A percentile compares a stretch with the other conserved stretches of the same genome.
Evolutionary conservation across 1,140 invertebrate genomes (phyloP).

Genomic region (Aphaenogaster floridana): DNA sequence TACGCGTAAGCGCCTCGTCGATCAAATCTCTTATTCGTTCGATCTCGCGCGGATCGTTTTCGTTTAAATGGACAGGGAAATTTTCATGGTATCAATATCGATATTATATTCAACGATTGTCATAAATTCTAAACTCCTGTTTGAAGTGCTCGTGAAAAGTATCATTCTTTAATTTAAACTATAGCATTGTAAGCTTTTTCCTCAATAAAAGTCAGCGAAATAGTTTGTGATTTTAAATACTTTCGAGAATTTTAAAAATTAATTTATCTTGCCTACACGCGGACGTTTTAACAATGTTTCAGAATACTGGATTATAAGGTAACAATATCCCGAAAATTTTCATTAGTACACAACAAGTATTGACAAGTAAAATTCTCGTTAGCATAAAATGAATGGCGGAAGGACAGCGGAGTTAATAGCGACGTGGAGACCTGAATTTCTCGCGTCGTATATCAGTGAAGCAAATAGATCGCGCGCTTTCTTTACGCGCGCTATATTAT

Average conservation of each 20-base stretch:
- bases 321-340: conserved; percentile 16
- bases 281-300: background rate
- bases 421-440: background rate
- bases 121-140: conserved; percentile 12
- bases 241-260: background rate
- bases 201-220: background rate
- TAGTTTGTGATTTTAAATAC: background rate
- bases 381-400: background rate
- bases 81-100: background rate
- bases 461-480: conserved; percentile 7
- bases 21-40: conserved; percentile 50
- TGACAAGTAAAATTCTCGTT: conserved; percentile 16
- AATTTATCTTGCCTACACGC: background rate
- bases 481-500: conserved; percentile 9
- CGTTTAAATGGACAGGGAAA: conserved; percentile 34
- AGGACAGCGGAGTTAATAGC: conserved; percentile 7
- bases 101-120: conserved; percentile 24
- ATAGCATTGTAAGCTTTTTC: background rate
- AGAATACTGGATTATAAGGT: background rate
- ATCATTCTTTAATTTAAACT: background rate
- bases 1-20: conserved; percentile 44
- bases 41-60: conserved; percentile 17
- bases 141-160: background rate
- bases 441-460: background rate
- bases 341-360: background rate